Evolutionary conservation across 2,888 invertebrate species (phyloP).

Genomic region (Microctonus aethiopoides): DNA sequence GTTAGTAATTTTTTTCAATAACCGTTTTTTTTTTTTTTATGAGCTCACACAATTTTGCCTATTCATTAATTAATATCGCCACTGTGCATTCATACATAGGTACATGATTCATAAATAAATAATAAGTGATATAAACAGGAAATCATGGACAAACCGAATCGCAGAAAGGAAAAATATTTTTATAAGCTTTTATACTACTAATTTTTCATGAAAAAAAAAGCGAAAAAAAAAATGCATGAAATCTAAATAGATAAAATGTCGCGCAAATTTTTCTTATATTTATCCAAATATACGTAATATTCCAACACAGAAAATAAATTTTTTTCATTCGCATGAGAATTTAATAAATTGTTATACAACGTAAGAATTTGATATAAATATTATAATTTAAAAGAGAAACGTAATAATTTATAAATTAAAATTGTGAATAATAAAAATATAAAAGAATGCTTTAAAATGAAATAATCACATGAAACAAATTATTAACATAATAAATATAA

Average conservation of each 20-base stretch:
- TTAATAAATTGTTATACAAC: constrained; percentile 28
- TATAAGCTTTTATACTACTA: constrained; percentile 52
- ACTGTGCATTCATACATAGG: neutral
- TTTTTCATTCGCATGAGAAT: constrained; percentile 9
- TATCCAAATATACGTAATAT: neutral
- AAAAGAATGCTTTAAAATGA: neutral
- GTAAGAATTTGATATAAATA: constrained; percentile 26
- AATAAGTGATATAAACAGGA: neutral
- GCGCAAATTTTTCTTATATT: neutral
- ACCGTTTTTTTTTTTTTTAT: neutral
- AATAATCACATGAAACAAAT: too few relatives aligned
- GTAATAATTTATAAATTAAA: neutral
- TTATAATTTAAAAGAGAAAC: constrained; percentile 18
- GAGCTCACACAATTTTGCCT: neutral
- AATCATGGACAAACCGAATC: neutral
- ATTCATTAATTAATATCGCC: too few relatives aligned
- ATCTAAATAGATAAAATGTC: constrained; percentile 4
- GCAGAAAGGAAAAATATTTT: constrained; percentile 50
- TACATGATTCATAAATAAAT: neutral
- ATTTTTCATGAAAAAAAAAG: constrained; percentile 17
- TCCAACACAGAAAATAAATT: neutral
- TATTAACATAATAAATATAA: too few relatives aligned
- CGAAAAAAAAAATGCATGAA: too few relatives aligned
- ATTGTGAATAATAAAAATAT: neutral
- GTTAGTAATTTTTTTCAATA: neutral